Evolutionary conservation across 2,888 invertebrate genomes (phyloP).

Genomic region (Phaonia tiefii): DNA sequence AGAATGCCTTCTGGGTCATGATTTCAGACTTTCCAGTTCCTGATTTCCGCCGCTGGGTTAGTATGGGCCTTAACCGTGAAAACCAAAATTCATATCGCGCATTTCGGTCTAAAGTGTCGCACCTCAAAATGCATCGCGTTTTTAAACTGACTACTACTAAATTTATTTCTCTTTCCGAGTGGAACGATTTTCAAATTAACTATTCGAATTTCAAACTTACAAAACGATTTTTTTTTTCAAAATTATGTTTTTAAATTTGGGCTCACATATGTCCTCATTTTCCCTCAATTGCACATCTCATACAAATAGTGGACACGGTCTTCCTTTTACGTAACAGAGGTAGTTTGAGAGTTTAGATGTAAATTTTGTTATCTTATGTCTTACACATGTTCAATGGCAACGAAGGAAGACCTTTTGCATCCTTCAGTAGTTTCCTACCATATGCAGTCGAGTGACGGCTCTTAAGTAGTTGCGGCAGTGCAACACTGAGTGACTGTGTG

Average conservation of each 20-base stretch:
- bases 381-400: constrained; percentile 43
- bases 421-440: not conserved
- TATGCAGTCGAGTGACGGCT: constrained; percentile 9
- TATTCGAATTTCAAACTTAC: too few relatives aligned
- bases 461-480: constrained; percentile 7
- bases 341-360: constrained; percentile 21
- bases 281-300: not conserved
- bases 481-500: too few relatives aligned
- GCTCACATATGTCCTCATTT: not conserved
- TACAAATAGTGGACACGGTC: not conserved
- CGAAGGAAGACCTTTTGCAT: not conserved
- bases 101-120: too few relatives aligned
- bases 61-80: too few relatives aligned
- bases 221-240: too few relatives aligned
- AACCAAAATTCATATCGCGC: too few relatives aligned
- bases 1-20: too few relatives aligned
- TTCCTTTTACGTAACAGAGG: constrained; percentile 12
- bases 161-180: not conserved
- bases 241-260: not conserved
- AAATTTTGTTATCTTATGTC: constrained; percentile 56
- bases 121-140: too few relatives aligned
- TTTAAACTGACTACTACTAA: too few relatives aligned
- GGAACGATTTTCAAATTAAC: not conserved
- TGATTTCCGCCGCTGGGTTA: too few relatives aligned
- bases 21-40: too few relatives aligned